Conservation (phyloP, 1,140 invertebrate genomes). For the Neodiprion lecontei region DNA sequence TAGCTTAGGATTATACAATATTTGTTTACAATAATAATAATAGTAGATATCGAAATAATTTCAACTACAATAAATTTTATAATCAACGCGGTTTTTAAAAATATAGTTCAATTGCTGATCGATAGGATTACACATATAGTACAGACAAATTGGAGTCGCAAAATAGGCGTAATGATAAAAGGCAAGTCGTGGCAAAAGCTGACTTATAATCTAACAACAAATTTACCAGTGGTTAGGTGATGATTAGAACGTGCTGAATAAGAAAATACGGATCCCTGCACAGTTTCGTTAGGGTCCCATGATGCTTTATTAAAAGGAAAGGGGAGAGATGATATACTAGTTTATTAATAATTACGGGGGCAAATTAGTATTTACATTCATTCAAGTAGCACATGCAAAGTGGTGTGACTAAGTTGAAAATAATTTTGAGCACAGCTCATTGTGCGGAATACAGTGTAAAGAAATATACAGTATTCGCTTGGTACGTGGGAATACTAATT, state of each 20-base stretch:
- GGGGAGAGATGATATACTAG: no score
- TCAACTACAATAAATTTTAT: no score
- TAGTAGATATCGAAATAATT: neutral
- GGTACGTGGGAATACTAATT: neutral
- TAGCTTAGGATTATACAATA: neutral
- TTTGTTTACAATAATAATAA: neutral
- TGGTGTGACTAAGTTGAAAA: neutral
- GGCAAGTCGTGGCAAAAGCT: conserved; percentile 3
- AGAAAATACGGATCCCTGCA: no score
- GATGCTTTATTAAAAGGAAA: no score
- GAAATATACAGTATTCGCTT: neutral
- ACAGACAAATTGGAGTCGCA: no score
- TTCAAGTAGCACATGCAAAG: neutral
- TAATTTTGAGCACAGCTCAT: neutral
- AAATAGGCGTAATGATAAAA: neutral
- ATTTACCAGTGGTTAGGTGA: no score
- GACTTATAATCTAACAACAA: neutral
- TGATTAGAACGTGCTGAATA: no score
- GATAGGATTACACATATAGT: no score
- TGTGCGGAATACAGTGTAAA: neutral
- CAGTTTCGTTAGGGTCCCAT: no score
- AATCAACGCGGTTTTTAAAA: no score
- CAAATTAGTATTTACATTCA: conserved; percentile 3
- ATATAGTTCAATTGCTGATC: no score
- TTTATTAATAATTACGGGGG: no score